These are phyloP conservation scores for Drosophila buzzatii DNA, from an alignment of 2,888 invertebrate species.

Conservation along the genomic window DNA sequence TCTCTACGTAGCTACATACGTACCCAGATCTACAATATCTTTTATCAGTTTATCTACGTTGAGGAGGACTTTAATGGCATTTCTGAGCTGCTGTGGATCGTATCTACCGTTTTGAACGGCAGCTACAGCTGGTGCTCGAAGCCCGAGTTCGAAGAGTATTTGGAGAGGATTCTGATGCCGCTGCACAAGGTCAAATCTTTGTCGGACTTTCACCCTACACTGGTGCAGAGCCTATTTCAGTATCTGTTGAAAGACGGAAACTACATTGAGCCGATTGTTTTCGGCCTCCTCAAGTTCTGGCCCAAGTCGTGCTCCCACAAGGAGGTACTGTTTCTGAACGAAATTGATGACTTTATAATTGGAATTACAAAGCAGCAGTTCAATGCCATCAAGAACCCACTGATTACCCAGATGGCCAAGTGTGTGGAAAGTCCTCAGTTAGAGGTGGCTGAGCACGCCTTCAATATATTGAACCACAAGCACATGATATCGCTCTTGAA, in stretches of 20 bases:
- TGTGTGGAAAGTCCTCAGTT: background rate
- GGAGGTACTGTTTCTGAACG: conserved; percentile 5
- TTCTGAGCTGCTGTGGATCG: background rate
- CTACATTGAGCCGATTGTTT: background rate
- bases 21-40: background rate
- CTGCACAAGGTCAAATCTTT: conserved; percentile 1
- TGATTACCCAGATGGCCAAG: background rate
- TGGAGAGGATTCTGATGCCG: conserved; percentile 2
- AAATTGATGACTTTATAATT: background rate
- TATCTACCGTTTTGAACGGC: background rate
- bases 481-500: background rate
- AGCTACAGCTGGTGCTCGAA: background rate
- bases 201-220: background rate
- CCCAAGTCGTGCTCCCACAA: conserved; percentile 1
- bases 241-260: background rate
- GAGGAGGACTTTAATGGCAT: conserved; percentile 7
- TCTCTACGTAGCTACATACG: background rate
- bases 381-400: background rate
- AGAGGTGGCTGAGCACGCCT: conserved; percentile 3
- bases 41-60: conserved; percentile 7
- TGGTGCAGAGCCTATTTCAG: background rate
- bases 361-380: background rate
- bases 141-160: background rate
- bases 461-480: background rate
- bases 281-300: conserved; percentile 2